These are phyloP conservation scores for Propithecus perrieri DNA, from an alignment of 2,797 vertebrate genomes.

Conservation along the genomic window DNA sequence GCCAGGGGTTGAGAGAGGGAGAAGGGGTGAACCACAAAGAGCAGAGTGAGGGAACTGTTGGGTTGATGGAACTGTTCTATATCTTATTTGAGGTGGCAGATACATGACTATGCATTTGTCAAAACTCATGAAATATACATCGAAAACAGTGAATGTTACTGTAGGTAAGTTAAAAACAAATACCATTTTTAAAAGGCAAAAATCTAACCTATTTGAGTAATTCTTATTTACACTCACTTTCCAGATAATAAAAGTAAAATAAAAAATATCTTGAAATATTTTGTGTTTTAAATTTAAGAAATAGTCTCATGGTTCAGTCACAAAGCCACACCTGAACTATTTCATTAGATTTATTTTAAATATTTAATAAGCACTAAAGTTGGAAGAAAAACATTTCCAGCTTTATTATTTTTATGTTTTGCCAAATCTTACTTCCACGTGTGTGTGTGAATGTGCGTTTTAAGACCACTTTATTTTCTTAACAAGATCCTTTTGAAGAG, in stretches of 20 bases:
- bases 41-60: not conserved
- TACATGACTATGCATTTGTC: not conserved
- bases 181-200: not conserved
- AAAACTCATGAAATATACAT: not conserved
- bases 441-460: slow-evolving; percentile 56
- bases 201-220: not conserved
- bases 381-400: slow-evolving; percentile 58
- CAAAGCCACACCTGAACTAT: slow-evolving; percentile 81
- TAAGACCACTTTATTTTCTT: slow-evolving; percentile 79
- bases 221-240: not conserved
- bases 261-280: slow-evolving; percentile 42
- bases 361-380: slow-evolving; percentile 78
- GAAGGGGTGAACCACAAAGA: not conserved
- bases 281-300: slow-evolving; percentile 77
- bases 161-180: not conserved
- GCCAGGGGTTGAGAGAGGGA: not conserved
- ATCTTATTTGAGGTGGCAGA: not conserved
- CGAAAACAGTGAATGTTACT: not conserved
- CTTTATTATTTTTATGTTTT: slow-evolving; percentile 77
- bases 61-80: too few species aligned
- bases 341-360: slow-evolving; percentile 80
- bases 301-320: slow-evolving; percentile 64
- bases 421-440: slow-evolving; percentile 65
- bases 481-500: slow-evolving; percentile 77
- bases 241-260: not conserved